Base-by-base conservation (phyloP, 92 coral and sea anemone genomes). In the Zoanthus sansibaricus region DNA sequence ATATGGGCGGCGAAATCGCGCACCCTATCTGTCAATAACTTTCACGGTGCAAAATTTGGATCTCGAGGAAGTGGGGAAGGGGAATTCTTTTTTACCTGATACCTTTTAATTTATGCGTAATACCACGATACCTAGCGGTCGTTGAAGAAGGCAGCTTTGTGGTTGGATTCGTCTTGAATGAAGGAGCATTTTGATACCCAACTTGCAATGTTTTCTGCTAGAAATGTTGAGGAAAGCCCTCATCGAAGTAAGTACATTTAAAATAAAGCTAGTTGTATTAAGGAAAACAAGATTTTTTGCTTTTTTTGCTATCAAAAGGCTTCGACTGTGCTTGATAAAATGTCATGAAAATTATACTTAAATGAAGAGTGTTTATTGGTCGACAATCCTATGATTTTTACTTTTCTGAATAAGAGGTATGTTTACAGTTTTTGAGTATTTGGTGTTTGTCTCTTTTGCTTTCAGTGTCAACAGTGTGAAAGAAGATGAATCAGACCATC, bases 121-220 rank as follows among this genome's bases (percentile, higher is more conserved):
- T 83, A 44, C 87, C 87, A 83, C 76, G 73, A 31, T 83, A 48
- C 78, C 76, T 83, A 83, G 87, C 78, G 87, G 71, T 76, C 77
- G 66, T 83, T 58, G 13, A 69, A 49, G 78, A 71, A 71, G 51
- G 64, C 64, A 56, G 64, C 16, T 56, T 56, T 56, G 64, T 12
- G 1, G 64, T 56, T 56, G 64, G 18, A 56, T 56, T 56, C 64
- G 64, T 56, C 64, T 56, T 56, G 64, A 56, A 56, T 13, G 17
- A 56, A 56, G 64, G 64, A 56, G 64, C 18, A 56, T 56, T 56
- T 56, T 56, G 64, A 56, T 56, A 16, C 64, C 64, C 17, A 56
- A 3, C 7, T 56, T 56, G 64, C 64, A 18, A 12, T 0, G 64
- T 12, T 56, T 56, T 56, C 18, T 56, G 64, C 64, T 56, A 56